Conservation (phyloP, 2,888 invertebrate genomes). For the Pemphredon lugubris region DNA sequence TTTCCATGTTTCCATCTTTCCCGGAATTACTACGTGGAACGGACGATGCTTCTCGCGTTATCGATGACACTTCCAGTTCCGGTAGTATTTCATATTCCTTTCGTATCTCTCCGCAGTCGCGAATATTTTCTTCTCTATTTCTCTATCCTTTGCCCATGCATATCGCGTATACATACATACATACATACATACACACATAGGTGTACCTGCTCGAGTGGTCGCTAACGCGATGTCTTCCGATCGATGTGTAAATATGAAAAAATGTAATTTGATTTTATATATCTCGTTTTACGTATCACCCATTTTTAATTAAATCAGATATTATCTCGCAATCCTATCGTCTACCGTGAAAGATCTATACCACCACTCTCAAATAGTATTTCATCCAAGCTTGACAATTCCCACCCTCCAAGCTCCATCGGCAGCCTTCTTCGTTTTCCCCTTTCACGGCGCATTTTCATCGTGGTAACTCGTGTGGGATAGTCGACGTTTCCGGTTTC, state of each 20-base stretch:
- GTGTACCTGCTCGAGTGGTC: background rate
- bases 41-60: constrained; percentile 6
- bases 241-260: too few species aligned
- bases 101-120: background rate
- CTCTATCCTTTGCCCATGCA: constrained; percentile 10
- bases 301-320: too few species aligned
- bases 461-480: constrained; percentile 9
- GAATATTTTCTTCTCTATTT: constrained; percentile 5
- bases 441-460: constrained; percentile 15
- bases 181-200: background rate
- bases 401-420: background rate
- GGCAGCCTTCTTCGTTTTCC: background rate
- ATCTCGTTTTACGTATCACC: too few species aligned
- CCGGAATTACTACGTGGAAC: background rate
- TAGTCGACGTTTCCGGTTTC: constrained; percentile 38
- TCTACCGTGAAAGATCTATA: too few species aligned
- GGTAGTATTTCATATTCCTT: constrained; percentile 4
- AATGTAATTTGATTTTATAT: too few species aligned
- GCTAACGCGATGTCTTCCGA: too few species aligned
- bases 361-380: too few species aligned
- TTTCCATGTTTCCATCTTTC: too few species aligned
- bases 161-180: background rate
- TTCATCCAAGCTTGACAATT: too few species aligned
- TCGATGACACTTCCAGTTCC: constrained; percentile 22
- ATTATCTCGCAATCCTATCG: too few species aligned